Base-by-base conservation (phyloP, 1,140 invertebrate genomes). In the Phocides pigmalion region DNA sequence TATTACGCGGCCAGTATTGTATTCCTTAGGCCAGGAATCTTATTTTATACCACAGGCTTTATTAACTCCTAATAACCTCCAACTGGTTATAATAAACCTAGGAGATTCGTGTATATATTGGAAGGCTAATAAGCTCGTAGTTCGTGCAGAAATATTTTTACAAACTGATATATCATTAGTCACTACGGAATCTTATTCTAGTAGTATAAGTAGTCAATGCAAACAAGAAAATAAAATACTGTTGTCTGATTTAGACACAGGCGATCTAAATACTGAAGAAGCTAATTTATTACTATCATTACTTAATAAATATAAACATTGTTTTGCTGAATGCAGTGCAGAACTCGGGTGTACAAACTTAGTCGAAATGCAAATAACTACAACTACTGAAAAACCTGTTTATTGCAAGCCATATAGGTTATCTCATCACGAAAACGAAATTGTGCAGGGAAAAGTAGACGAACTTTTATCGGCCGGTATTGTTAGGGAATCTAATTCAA, bases 321-420 rank as follows among this genome's bases (percentile, higher is more conserved):
- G 9, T 6, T 75, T 75, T 56, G 66, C 70, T 3, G 62, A 14
- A 15, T 9, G 12, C 17, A 68, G 47, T 9, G 54, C 46, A 5
- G 68, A 74, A 20, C 39, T 74, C 41, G 69, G 69, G 0, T 68
- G 66, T 50, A 70, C 68, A 12, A 32, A 70, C 32, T 49, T 70
- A 59, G 19, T 62, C 3, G 25, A 64, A 47, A 74, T 75, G 66
- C 37, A 50, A 5, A 75, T 75, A 35, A 51, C 53, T 8, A 62
- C 62, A 0, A 64, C 25, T 3, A 66, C 42, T 25, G 15, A 66
- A 35, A 17, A 47, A 53, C 72, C 79, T 9, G 61, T 79, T 11
- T 49, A 59, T 54, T 59, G 47, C 22, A 72, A 76, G 8, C 65
- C 65, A 11, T 67, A 62, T 50, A 41, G 65, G 19, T 16, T 79